Evolutionary conservation across 2,888 invertebrate species (phyloP).

Genomic region (Drosophila colorata): DNA sequence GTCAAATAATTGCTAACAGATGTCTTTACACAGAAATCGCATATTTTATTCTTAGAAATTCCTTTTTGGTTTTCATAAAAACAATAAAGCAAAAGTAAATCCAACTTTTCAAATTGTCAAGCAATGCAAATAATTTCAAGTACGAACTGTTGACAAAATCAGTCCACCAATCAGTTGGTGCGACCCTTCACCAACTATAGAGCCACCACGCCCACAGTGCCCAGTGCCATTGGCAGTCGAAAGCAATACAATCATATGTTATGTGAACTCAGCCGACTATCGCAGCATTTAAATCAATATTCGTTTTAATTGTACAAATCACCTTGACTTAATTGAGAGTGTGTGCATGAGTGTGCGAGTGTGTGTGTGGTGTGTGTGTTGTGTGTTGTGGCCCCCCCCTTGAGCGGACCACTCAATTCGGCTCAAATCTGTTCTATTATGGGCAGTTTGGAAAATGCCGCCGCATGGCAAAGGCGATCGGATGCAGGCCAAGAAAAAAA

Average conservation of each 20-base stretch:
- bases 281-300: conserved; percentile 74
- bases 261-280: conserved; percentile 51
- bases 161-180: conserved; percentile 40
- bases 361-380: conserved; percentile 12
- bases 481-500: conserved; percentile 49
- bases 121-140: conserved; percentile 13
- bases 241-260: conserved; percentile 50
- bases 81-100: background rate
- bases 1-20: too few relatives aligned
- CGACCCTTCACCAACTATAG: conserved; percentile 49
- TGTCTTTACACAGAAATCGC: too few relatives aligned
- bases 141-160: conserved; percentile 41
- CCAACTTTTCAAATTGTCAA: background rate
- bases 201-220: conserved; percentile 40
- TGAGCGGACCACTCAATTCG: conserved; percentile 64
- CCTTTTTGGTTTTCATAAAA: too few relatives aligned
- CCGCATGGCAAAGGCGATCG: conserved; percentile 55
- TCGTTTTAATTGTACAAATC: conserved; percentile 78
- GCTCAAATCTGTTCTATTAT: conserved; percentile 69
- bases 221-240: conserved; percentile 43
- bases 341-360: conserved; percentile 20
- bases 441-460: conserved; percentile 54
- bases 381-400: conserved; percentile 32
- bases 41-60: too few relatives aligned
- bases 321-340: conserved; percentile 74